Evolutionary conservation across 2,888 invertebrate genomes (phyloP), one percentile per base, ranked within the genome.

Genomic region (Polymixis lichenea): DNA sequence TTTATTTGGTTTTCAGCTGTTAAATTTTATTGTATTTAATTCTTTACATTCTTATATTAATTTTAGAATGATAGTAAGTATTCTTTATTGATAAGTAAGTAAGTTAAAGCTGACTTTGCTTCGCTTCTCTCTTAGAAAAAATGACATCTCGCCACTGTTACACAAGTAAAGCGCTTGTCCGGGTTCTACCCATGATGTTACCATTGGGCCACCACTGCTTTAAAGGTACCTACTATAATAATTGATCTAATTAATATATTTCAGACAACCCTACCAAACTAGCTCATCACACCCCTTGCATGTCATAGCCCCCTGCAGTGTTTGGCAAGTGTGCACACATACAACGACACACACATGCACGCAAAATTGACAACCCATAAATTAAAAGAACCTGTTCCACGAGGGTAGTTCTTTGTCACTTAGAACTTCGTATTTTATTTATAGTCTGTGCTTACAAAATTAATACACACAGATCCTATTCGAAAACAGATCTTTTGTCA

Each of bases 381-480:
- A 96, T 96, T 95, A 93, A 93, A 94, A 94, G 91, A 94, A 96
- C 96, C 96, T 95, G 95, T 93, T 94, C 89, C 86, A 88, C 88
- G 89, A 93, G 94, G 95, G 92, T 94, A 92, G 92, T 90, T 91
- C 91, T 91, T 92, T 94, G 92, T 93, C 92, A 92, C 89, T 88
- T 86, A 86, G 83, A 86, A 87, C 84, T 87, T 80, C 72, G 86
- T 86, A 80, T 84, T 85, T 89, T 89, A 89, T 89, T 89, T 87
- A 88, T 88, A 86, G 77, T 68, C 71, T 25, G 64, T 67, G 43
- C 77, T 64, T n/a, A 75, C 85, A 75, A 85, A 73, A 61, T 64
- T 79, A 76, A 66, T 56, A 53, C 25, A 9, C 22, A 38, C 38
- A 0, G n/a, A 19, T 0, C 32, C n/a, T 53, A 77, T 78, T 62